phyloP scores from a whole-genome alignment of 2,113 vertebrate genomes.

The Poecile atricapillus region DNA sequence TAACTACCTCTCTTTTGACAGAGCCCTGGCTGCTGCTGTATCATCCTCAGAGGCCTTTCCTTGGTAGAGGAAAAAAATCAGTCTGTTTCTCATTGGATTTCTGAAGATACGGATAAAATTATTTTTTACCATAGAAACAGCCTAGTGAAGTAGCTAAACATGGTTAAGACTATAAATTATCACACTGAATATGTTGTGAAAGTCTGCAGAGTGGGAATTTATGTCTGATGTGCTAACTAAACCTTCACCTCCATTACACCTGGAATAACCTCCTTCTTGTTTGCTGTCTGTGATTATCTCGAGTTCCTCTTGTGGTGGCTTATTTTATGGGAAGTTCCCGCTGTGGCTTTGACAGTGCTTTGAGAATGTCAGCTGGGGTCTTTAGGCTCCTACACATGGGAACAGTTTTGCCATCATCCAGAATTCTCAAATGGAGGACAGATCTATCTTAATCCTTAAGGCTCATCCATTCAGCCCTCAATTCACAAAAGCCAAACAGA shows the following conservation, averaged over 20 bases:
- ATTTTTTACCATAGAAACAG: not conserved
- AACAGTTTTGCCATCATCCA: not conserved
- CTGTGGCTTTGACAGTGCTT: not conserved
- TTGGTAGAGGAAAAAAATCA: not conserved
- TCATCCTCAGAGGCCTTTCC: not conserved
- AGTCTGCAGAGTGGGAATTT: not conserved
- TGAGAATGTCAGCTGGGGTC: not conserved
- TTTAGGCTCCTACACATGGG: not conserved
- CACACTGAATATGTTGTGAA: not conserved
- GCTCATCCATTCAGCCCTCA: not conserved
- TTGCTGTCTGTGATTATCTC: not conserved
- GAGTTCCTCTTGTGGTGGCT: accelerated
- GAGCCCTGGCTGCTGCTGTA: not conserved
- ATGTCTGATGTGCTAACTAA: not conserved
- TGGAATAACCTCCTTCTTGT: not conserved
- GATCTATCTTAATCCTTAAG: not conserved
- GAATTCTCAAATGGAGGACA: not conserved
- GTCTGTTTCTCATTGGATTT: not conserved
- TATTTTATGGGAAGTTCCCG: not conserved
- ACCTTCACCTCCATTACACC: not conserved
- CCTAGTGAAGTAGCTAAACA: not conserved
- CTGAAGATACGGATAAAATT: not conserved
- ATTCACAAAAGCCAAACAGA: not conserved
- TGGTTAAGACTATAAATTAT: not conserved
- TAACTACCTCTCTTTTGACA: not conserved